Base-by-base conservation (phyloP, 2,888 invertebrate species). In the Idaea aversata region DNA sequence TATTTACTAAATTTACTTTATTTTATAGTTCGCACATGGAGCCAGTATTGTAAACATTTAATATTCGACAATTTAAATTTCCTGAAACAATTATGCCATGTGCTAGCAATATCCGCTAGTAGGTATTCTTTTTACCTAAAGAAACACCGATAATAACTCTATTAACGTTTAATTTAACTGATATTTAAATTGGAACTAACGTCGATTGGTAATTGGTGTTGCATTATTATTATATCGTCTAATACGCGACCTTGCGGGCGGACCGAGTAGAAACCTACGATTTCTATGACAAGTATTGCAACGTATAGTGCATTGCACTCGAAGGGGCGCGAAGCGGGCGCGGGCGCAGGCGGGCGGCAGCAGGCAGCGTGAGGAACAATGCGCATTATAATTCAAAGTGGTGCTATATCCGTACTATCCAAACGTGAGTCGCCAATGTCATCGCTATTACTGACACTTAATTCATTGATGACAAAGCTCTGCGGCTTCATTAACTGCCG, bases 331-430 rank as follows among this genome's bases (percentile, higher is more conserved):
- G 79, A 78, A 81, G 81, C 81, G 78, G 80, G 81, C 79, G 78
- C 81, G 81, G 80, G 78, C 79, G 36, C 87, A 80, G 78, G 36
- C 47, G 6, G 47, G 10, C 13, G 13, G 5, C 36, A 10, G 5
- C 36, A 10, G 47, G 13, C 13, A 47, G 47, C 75, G 81, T 83
- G 82, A 82, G 79, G 85, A 90, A 92, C 92, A 91, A 91, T 91
- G 87, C 90, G 85, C 91, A 91, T 92, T 93, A 90, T 89, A 87
- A 92, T 92, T 91, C 90, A 86, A 90, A 87, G 85, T 87, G 87
- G 86, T 86, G 87, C 87, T 88, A 89, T 90, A 90, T 91, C 90
- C 90, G 90, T 82, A 86, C 90, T 82, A 78, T 81, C 85, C 84
- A 85, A 88, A 87, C 91, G 88, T 88, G 87, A 82, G 79, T 79